Evolutionary conservation across 2,113 vertebrate genomes (phyloP).

Genomic region (Salvelinus fontinalis): DNA sequence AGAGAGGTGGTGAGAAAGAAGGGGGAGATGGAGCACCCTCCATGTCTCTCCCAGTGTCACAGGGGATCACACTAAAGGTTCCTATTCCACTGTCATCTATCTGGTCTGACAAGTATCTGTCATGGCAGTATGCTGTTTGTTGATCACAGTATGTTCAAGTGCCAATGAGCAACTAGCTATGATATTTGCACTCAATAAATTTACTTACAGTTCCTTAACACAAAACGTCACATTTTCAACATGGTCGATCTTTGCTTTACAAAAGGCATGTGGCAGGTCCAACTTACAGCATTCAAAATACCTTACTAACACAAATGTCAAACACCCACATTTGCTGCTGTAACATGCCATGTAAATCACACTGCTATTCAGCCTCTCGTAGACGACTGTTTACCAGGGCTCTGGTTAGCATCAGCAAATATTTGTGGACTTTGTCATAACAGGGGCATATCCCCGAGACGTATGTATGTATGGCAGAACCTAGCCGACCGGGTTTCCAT

Average conservation of each 20-base stretch:
- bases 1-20: neutral
- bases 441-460: constrained; percentile 72
- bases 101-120: neutral
- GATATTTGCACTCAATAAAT: neutral
- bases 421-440: constrained; percentile 81
- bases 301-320: too few species aligned
- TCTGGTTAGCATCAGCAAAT: constrained; percentile 81
- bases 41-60: too few species aligned
- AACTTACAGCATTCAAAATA: constrained; percentile 46
- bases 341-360: constrained; percentile 66
- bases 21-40: neutral
- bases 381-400: constrained; percentile 71
- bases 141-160: too few species aligned
- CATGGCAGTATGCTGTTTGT: too few species aligned
- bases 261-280: constrained; percentile 61
- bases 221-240: neutral
- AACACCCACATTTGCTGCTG: constrained; percentile 59
- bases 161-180: neutral
- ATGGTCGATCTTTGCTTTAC: constrained; percentile 48
- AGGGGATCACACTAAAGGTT: too few species aligned
- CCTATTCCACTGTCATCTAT: neutral
- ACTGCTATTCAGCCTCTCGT: constrained; percentile 41
- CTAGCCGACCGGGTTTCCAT: constrained; percentile 48
- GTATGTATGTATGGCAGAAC: constrained; percentile 49
- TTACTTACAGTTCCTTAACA: neutral